Evolutionary conservation across 2,888 invertebrate species (phyloP).

Genomic region (Orthonychiurus folsomi): DNA sequence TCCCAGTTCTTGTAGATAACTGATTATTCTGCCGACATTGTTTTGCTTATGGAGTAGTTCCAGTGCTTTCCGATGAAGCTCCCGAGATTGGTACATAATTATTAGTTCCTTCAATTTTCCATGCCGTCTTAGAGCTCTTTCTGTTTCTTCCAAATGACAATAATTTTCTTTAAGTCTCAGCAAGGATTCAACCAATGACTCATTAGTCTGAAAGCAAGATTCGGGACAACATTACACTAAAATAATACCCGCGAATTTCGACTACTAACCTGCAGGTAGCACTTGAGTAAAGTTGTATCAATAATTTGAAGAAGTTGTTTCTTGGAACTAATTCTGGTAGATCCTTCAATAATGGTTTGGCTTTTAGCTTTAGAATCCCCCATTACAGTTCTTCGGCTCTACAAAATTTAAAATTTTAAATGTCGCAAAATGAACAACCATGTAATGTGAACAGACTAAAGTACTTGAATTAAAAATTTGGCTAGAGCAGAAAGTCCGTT

Average conservation of each 20-base stretch:
- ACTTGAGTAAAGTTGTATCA: constrained; percentile 92
- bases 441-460: constrained; percentile 19
- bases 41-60: constrained; percentile 73
- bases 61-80: constrained; percentile 68
- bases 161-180: constrained; percentile 72
- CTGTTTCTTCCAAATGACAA: constrained; percentile 89
- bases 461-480: constrained; percentile 71
- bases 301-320: constrained; percentile 76
- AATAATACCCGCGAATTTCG: not conserved
- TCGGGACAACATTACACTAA: constrained; percentile 8
- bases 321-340: constrained; percentile 49
- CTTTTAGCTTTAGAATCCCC: constrained; percentile 18
- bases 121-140: constrained; percentile 73
- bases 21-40: constrained; percentile 68
- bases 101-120: constrained; percentile 87
- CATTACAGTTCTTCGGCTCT: constrained; percentile 29
- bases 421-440: not conserved
- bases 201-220: constrained; percentile 63
- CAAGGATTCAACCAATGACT: constrained; percentile 83
- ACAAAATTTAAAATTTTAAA: not conserved
- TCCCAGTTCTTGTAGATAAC: constrained; percentile 74
- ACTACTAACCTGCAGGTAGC: constrained; percentile 72
- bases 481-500: constrained; percentile 79
- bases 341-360: constrained; percentile 42
- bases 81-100: constrained; percentile 89